A percentile compares a stretch with the other conserved stretches of the same genome.
Conservation (phyloP, 35 echinoderm and acorn worm species). For the Lytechinus variegatus region DNA sequence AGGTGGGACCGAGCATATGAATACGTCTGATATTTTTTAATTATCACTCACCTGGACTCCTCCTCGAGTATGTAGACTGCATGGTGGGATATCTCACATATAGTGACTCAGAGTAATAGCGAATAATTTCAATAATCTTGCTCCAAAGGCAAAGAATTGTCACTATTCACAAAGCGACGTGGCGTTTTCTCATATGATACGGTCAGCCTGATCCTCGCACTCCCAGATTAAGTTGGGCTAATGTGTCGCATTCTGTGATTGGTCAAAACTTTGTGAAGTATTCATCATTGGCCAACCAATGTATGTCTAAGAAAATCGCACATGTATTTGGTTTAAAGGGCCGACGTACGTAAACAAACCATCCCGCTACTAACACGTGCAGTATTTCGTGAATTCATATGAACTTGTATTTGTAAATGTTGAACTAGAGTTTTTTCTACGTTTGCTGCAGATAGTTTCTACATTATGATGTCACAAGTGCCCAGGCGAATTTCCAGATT, state of each 20-base stretch:
- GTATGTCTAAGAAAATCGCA: neutral
- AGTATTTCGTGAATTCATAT: too few species aligned
- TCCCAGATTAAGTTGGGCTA: neutral
- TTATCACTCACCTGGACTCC: constrained; percentile 63
- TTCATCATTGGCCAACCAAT: neutral
- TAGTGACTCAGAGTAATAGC: neutral
- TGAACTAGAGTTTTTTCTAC: neutral
- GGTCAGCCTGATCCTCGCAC: neutral
- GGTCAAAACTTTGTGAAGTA: neutral
- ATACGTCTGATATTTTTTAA: too few species aligned
- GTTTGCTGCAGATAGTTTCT: neutral
- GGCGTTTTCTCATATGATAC: neutral
- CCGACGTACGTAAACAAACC: neutral
- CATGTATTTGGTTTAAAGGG: neutral
- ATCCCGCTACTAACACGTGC: neutral
- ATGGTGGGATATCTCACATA: constrained; percentile 31
- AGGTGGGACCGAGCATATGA: too few species aligned
- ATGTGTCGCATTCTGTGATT: neutral
- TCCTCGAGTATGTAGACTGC: constrained; percentile 62
- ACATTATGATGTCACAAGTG: neutral
- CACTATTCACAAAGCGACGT: neutral
- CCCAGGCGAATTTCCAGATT: neutral
- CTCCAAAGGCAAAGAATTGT: neutral
- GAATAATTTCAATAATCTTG: neutral
- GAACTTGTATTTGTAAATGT: neutral